phyloP scores from a whole-genome alignment of 2,888 invertebrate species.

The Dascillus cervinus region DNA sequence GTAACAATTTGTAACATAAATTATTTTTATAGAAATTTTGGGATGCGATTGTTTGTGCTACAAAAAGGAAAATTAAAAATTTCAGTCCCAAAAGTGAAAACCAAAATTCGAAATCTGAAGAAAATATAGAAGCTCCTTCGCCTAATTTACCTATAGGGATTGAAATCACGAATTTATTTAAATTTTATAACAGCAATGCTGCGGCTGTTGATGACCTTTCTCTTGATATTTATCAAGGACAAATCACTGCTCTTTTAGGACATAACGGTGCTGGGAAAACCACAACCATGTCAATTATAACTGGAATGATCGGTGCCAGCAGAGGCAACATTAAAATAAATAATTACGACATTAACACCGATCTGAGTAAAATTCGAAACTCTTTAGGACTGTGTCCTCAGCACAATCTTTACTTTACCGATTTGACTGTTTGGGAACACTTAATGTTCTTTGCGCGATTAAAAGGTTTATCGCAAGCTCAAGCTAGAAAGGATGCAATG shows the following conservation, averaged over 20 bases:
- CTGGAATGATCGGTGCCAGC: slow-evolving; percentile 64
- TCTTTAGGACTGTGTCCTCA: slow-evolving; percentile 87
- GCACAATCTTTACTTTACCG: slow-evolving; percentile 76
- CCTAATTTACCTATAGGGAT: slow-evolving; percentile 38
- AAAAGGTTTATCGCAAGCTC: slow-evolving; percentile 43
- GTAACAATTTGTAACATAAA: slow-evolving; percentile 2
- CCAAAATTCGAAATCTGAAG: slow-evolving; percentile 25
- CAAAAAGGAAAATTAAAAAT: neutral
- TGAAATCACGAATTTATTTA: slow-evolving; percentile 45
- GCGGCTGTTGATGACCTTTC: slow-evolving; percentile 62
- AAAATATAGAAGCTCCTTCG: slow-evolving; percentile 35
- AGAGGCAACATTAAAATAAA: slow-evolving; percentile 64
- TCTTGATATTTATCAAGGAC: slow-evolving; percentile 70
- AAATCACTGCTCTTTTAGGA: slow-evolving; percentile 80
- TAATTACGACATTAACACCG: slow-evolving; percentile 59
- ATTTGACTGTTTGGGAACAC: slow-evolving; percentile 79
- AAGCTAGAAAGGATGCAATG: slow-evolving; percentile 48
- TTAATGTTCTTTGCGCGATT: slow-evolving; percentile 70
- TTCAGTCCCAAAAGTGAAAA: slow-evolving; percentile 14
- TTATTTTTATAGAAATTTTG: slow-evolving; percentile 18
- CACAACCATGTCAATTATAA: slow-evolving; percentile 65
- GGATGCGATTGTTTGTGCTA: too few relatives aligned
- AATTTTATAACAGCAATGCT: slow-evolving; percentile 37
- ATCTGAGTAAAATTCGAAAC: slow-evolving; percentile 59
- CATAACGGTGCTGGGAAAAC: slow-evolving; percentile 49